A percentile compares a stretch with the other conserved stretches of the same genome.
phyloP scores from a whole-genome alignment of 2,888 invertebrate species.

The Thereva unica region DNA sequence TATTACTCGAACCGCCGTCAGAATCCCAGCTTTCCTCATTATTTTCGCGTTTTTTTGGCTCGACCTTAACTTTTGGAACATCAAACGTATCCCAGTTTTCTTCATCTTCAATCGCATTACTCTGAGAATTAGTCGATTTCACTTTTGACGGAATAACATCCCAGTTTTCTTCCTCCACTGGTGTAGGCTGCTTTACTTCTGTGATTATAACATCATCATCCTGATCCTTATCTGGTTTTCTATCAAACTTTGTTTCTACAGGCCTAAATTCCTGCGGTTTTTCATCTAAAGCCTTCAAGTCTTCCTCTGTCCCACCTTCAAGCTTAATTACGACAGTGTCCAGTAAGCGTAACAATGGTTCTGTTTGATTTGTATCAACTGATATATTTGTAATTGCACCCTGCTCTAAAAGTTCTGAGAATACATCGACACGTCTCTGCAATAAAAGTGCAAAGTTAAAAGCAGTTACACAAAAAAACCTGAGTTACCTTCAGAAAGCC shows the following conservation, averaged over 20 bases:
- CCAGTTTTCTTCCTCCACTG: conserved; percentile 34
- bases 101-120: conserved; percentile 40
- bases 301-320: conserved; percentile 90
- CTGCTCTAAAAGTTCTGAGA: conserved; percentile 77
- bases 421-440: conserved; percentile 86
- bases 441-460: conserved; percentile 44
- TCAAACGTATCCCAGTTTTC: conserved; percentile 51
- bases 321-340: conserved; percentile 96
- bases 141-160: conserved; percentile 24
- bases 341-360: conserved; percentile 80
- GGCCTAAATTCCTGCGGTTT: conserved; percentile 57
- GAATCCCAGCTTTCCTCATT: conserved; percentile 36
- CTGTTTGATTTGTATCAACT: conserved; percentile 84
- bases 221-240: conserved; percentile 47
- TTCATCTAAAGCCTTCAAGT: conserved; percentile 82
- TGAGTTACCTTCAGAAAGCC: conserved; percentile 73
- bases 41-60: conserved; percentile 43
- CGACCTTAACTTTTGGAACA: background rate
- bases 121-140: conserved; percentile 17
- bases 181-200: conserved; percentile 45
- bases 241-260: conserved; percentile 33
- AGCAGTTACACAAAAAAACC: conserved; percentile 21
- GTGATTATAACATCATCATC: conserved; percentile 50
- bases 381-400: conserved; percentile 76
- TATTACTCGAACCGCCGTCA: conserved; percentile 44